phyloP scores from a whole-genome alignment of 2,888 invertebrate species.

The Tenthredo mesomela region DNA sequence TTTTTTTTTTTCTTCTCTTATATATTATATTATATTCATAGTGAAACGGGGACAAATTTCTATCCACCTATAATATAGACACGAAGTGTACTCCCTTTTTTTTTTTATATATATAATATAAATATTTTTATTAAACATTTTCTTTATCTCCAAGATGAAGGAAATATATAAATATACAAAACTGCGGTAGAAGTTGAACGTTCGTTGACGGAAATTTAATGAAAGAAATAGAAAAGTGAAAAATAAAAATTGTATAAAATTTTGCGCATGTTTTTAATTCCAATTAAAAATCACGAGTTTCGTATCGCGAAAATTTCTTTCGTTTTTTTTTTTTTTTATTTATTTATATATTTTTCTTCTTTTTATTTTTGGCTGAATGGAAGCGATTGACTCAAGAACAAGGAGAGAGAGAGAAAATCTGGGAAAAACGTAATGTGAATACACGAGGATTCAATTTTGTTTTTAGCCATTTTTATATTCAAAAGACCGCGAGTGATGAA shows the following conservation, averaged over 20 bases:
- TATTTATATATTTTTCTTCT: not conserved
- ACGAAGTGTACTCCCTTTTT: not conserved
- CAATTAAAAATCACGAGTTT: not conserved
- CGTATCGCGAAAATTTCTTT: not conserved
- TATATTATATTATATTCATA: conserved; percentile 21
- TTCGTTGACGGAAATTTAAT: not conserved
- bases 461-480: not conserved
- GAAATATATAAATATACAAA: not conserved
- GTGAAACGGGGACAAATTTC: not conserved
- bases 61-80: not conserved
- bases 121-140: not conserved
- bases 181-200: not conserved
- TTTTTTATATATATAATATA: not conserved
- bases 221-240: not conserved
- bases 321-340: not conserved
- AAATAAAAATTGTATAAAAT: not conserved
- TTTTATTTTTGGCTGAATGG: not conserved
- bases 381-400: not conserved
- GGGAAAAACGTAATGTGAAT: not conserved
- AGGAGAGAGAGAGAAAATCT: not conserved
- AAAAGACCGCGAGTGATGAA: not conserved
- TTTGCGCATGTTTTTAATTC: not conserved
- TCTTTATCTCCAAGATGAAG: not conserved
- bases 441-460: not conserved
- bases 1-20: no score